These are phyloP conservation scores for Asarcornis scutulata DNA, from an alignment of 2,113 vertebrate genomes.

Conservation along the genomic window DNA sequence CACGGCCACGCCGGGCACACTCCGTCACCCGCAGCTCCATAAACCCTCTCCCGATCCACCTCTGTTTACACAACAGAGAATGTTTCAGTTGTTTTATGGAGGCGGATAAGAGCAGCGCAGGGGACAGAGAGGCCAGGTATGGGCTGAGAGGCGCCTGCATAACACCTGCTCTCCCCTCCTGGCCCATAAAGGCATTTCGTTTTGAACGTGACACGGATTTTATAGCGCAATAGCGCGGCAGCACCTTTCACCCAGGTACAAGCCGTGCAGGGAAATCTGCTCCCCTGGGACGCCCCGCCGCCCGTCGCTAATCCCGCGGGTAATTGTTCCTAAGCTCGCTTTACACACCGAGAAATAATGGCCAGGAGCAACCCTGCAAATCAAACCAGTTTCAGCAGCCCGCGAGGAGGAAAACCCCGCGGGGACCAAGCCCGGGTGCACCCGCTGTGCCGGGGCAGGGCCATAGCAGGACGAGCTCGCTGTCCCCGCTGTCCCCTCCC, in stretches of 20 bases:
- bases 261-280: not conserved
- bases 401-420: rapidly evolving
- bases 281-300: not conserved
- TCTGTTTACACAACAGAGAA: conserved; percentile 53
- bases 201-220: not conserved
- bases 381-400: conserved; percentile 44
- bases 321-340: not conserved
- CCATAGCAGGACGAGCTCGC: rapidly evolving
- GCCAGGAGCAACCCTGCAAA: conserved; percentile 27
- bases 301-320: not conserved
- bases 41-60: not conserved
- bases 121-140: not conserved
- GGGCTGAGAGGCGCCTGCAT: not conserved
- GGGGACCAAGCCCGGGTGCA: rapidly evolving
- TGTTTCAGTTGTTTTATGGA: conserved; percentile 65
- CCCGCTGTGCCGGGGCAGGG: not conserved
- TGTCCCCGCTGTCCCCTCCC: not conserved
- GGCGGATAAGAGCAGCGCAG: not conserved
- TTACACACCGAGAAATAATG: not conserved
- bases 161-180: not conserved
- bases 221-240: not conserved
- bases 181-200: conserved; percentile 35
- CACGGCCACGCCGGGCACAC: not conserved
- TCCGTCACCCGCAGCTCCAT: not conserved
- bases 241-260: conserved; percentile 41